Conservation (phyloP, 2,888 invertebrate species). For the Autographa pulchrina region DNA sequence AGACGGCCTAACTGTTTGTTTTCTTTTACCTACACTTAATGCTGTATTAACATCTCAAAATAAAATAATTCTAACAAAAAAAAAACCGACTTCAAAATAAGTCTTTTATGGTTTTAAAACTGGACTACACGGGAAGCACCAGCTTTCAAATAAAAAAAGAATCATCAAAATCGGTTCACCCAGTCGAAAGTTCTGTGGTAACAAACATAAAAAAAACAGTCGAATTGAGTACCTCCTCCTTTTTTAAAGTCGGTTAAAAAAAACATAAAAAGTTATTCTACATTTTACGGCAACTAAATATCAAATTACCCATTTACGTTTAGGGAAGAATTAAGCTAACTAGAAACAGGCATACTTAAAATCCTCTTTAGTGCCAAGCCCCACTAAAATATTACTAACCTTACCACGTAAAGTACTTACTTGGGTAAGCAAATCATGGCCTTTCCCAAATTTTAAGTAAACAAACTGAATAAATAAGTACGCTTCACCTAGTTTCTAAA, state of each 20-base stretch:
- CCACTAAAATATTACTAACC: slow-evolving; percentile 10
- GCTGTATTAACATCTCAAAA: neutral
- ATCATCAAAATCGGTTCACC: too few species aligned
- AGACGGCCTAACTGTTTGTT: neutral
- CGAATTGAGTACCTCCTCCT: too few species aligned
- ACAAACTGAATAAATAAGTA: slow-evolving; percentile 16
- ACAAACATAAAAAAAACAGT: too few species aligned
- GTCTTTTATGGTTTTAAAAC: too few species aligned
- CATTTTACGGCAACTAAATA: neutral
- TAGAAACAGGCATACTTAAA: slow-evolving; percentile 13
- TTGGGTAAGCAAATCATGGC: slow-evolving; percentile 24
- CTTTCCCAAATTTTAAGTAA: slow-evolving; percentile 6
- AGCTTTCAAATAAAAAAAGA: too few species aligned
- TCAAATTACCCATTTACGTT: neutral
- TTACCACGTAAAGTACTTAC: slow-evolving; percentile 15
- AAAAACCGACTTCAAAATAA: too few species aligned
- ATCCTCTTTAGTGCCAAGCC: slow-evolving; percentile 9
- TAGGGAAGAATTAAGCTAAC: neutral
- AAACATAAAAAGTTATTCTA: neutral
- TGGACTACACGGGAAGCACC: too few species aligned
- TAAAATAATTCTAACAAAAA: too few species aligned
- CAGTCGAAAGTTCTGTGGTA: too few species aligned
- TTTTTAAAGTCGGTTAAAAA: too few species aligned
- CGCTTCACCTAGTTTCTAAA: slow-evolving; percentile 1
- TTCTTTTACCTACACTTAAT: neutral